These are phyloP conservation scores for Oxyteleia sp. DNA, from an alignment of 2,888 invertebrate genomes.

Conservation along the genomic window DNA sequence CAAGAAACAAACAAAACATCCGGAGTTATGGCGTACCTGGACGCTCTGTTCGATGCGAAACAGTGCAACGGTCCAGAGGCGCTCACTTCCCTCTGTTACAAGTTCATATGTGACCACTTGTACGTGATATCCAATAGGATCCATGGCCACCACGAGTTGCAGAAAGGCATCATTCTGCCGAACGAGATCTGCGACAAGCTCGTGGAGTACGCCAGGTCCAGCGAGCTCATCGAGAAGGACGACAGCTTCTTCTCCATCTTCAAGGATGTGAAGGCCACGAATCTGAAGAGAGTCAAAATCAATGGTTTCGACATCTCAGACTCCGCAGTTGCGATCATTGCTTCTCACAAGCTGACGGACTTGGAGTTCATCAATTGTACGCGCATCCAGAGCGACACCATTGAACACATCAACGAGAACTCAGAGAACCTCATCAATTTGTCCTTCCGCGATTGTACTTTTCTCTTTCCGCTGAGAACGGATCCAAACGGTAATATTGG, in stretches of 20 bases:
- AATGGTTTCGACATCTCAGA: constrained; percentile 92
- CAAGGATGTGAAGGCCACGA: constrained; percentile 90
- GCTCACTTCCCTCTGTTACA: constrained; percentile 90
- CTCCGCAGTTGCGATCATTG: constrained; percentile 91
- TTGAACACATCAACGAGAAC: constrained; percentile 91
- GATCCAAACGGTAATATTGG: too few species aligned
- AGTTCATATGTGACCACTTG: constrained; percentile 90
- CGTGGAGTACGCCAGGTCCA: constrained; percentile 89
- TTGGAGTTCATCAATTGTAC: constrained; percentile 93
- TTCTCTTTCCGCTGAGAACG: too few species aligned
- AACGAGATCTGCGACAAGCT: constrained; percentile 92
- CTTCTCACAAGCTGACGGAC: constrained; percentile 92
- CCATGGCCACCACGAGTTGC: constrained; percentile 86
- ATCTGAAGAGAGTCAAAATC: constrained; percentile 91
- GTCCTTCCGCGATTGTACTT: too few species aligned
- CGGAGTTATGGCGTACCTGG: constrained; percentile 82
- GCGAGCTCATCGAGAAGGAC: constrained; percentile 88
- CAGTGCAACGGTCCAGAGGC: constrained; percentile 88
- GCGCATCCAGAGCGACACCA: constrained; percentile 90
- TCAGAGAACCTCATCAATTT: constrained; percentile 91
- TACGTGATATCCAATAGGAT: constrained; percentile 88
- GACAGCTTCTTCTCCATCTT: constrained; percentile 92
- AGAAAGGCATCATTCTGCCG: constrained; percentile 90
- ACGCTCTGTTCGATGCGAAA: constrained; percentile 81
- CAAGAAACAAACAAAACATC: too few species aligned